A percentile compares a stretch with the other conserved stretches of the same genome.
Evolutionary conservation across 2,888 invertebrate species (phyloP).

Genomic region (Ypsolopha scabrella): DNA sequence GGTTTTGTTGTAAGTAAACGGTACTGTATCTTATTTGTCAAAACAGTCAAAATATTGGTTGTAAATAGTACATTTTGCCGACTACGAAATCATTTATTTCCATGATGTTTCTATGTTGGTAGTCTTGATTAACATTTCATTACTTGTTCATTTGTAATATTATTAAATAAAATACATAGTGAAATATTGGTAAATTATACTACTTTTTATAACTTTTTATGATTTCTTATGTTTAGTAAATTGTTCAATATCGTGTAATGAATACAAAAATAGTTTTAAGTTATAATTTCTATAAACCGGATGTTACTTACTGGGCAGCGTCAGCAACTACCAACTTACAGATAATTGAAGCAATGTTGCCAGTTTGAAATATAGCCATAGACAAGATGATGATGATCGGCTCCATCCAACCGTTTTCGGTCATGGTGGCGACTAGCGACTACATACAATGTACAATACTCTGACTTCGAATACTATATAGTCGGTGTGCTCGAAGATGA

Average conservation of each 20-base stretch:
- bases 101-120: conserved; percentile 33
- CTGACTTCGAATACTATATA: too few species aligned
- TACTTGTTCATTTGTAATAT: background rate
- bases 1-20: conserved; percentile 15
- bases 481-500: too few species aligned
- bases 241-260: too few species aligned
- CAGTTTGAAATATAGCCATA: conserved; percentile 4
- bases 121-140: conserved; percentile 26
- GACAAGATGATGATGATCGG: too few species aligned
- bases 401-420: too few species aligned
- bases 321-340: conserved; percentile 55
- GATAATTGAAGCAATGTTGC: conserved; percentile 9
- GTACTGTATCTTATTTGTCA: conserved; percentile 44
- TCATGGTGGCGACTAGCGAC: too few species aligned
- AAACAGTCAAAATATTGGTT: conserved; percentile 62
- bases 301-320: conserved; percentile 35
- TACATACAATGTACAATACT: too few species aligned
- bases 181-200: too few species aligned
- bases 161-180: too few species aligned
- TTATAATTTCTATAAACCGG: conserved; percentile 20
- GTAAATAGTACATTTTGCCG: conserved; percentile 60
- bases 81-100: conserved; percentile 62
- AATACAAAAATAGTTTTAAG: background rate
- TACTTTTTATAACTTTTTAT: too few species aligned
- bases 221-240: too few species aligned